Evolutionary conservation across 1,140 invertebrate species (phyloP).

Genomic region (Hycleus cichorii): DNA sequence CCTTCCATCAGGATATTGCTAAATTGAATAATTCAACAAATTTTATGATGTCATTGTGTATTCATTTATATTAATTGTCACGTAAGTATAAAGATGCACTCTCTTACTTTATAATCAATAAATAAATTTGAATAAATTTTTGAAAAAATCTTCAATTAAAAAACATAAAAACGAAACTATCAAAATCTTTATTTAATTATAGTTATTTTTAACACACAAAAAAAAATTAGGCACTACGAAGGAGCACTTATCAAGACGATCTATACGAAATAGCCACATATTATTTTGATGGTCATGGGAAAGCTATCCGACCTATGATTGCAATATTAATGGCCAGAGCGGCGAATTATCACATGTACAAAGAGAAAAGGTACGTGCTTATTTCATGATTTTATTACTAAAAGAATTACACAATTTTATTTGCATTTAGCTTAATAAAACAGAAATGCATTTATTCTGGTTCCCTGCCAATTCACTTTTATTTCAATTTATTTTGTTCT

Average conservation of each 20-base stretch:
- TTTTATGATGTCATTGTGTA: not conserved
- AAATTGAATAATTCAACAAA: not conserved
- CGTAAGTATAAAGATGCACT: not conserved
- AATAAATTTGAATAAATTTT: too few species aligned
- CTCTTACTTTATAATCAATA: not conserved
- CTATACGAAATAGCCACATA: conserved; percentile 84
- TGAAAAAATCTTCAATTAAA: not conserved
- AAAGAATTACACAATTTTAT: too few species aligned
- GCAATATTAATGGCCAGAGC: conserved; percentile 85
- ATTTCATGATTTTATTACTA: too few species aligned
- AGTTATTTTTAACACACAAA: conserved; percentile 20
- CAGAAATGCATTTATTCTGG: too few species aligned
- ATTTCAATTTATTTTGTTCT: too few species aligned
- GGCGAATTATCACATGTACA: conserved; percentile 81
- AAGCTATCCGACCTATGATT: conserved; percentile 88
- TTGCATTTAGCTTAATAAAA: too few species aligned
- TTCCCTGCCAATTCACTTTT: too few species aligned
- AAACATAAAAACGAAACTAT: not conserved
- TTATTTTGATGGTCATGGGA: conserved; percentile 95
- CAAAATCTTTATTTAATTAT: not conserved
- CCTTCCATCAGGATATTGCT: conserved; percentile 3
- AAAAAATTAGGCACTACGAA: conserved; percentile 59
- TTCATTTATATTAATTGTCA: not conserved
- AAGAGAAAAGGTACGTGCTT: conserved; percentile 65
- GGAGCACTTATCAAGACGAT: conserved; percentile 70